Conservation (phyloP, 2,113 vertebrate genomes). For the Columba livia region DNA sequence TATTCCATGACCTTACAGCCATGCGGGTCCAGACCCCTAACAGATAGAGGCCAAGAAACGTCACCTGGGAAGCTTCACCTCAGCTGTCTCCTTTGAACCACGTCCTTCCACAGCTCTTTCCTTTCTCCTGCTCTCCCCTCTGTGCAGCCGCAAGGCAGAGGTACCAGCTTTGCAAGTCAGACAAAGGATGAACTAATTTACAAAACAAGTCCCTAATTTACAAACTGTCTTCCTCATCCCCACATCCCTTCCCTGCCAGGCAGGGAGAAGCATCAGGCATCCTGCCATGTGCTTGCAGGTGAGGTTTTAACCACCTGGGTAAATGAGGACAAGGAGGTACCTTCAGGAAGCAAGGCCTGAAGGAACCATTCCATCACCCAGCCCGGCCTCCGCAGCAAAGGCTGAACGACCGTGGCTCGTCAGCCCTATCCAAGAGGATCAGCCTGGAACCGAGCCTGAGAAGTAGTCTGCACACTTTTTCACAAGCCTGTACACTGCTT, state of each 20-base stretch:
- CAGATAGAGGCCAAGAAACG: neutral
- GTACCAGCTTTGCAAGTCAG: neutral
- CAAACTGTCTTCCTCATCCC: neutral
- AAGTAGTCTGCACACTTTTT: neutral
- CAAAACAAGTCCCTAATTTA: neutral
- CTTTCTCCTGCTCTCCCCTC: neutral
- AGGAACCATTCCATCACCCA: neutral
- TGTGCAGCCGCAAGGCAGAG: neutral
- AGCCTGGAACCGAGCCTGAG: neutral
- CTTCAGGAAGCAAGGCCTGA: neutral
- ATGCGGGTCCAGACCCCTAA: neutral
- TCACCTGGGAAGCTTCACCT: neutral
- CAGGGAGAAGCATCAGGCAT: neutral
- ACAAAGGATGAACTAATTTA: neutral
- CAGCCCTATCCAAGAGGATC: neutral
- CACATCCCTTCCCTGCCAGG: neutral
- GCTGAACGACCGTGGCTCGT: neutral
- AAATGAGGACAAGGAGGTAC: neutral
- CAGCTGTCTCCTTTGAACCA: neutral
- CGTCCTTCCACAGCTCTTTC: accelerated
- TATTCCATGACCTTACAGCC: neutral
- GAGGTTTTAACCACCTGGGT: neutral
- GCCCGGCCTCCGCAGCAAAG: neutral
- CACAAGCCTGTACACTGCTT: neutral
- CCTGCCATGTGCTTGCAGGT: neutral